Percentiles rank a stretch among this genome's conserved stretches.
phyloP scores from a whole-genome alignment of 2,797 vertebrate genomes.

The Cercopithecus diana region DNA sequence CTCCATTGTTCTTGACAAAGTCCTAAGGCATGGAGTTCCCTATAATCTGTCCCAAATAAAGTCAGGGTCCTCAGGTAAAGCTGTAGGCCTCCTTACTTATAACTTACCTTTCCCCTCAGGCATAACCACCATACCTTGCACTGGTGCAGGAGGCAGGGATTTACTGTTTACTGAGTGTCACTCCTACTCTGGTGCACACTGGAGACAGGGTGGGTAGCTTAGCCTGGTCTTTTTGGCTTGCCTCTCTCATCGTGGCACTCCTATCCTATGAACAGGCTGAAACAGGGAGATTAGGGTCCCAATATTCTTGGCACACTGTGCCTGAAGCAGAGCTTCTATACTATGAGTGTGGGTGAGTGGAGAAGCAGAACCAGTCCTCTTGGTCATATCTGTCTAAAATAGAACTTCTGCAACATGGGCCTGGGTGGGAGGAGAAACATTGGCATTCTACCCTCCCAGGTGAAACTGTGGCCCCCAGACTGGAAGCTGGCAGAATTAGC shows the following conservation, averaged over 20 bases:
- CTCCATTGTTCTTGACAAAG: not conserved
- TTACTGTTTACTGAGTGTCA: not conserved
- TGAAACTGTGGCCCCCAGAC: not conserved
- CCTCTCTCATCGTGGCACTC: not conserved
- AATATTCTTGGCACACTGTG: not conserved
- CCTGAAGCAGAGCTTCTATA: not conserved
- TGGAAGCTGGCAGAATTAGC: not conserved
- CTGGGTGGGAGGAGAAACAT: not conserved
- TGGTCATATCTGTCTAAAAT: not conserved
- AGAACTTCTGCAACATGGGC: not conserved
- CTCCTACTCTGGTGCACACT: accelerated
- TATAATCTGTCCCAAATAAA: not conserved
- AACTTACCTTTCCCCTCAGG: not conserved
- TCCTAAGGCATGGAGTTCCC: not conserved
- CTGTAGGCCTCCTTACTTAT: not conserved
- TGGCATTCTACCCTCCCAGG: not conserved
- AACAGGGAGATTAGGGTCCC: not conserved
- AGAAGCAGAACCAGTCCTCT: not conserved
- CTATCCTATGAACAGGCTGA: not conserved
- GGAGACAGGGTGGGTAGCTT: not conserved
- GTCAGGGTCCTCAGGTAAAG: not conserved
- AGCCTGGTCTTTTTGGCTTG: not conserved
- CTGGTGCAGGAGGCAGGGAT: accelerated
- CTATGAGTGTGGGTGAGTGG: not conserved
- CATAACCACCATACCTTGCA: not conserved